Evolutionary conservation across 2,888 invertebrate genomes (phyloP).

Genomic region (Charanyca ferruginea): DNA sequence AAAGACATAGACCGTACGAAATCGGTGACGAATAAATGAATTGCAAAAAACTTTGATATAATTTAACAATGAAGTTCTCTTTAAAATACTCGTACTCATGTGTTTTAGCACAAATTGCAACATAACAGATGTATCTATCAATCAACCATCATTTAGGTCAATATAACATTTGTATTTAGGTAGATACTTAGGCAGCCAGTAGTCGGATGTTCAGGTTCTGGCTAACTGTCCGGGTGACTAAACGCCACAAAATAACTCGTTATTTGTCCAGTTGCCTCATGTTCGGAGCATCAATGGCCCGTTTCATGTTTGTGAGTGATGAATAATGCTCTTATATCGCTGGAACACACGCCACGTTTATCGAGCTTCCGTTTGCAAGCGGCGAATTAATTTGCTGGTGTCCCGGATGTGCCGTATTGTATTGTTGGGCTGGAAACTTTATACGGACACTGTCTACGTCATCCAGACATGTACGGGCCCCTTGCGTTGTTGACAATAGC

Average conservation of each 20-base stretch:
- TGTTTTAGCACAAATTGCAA: conserved; percentile 36
- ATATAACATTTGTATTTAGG: conserved; percentile 42
- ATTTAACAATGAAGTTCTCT: conserved; percentile 3
- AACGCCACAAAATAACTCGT: conserved; percentile 43
- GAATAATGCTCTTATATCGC: conserved; percentile 61
- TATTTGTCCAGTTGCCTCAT: conserved; percentile 34
- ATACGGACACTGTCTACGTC: conserved; percentile 58
- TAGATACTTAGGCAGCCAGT: conserved; percentile 35
- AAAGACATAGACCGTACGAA: conserved; percentile 1
- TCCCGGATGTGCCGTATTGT: conserved; percentile 67
- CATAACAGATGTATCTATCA: conserved; percentile 23
- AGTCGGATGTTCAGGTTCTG: conserved; percentile 39
- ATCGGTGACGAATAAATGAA: background rate
- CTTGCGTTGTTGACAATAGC: conserved; percentile 1
- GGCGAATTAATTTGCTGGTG: conserved; percentile 70
- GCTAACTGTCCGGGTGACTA: conserved; percentile 34
- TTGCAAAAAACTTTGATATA: background rate
- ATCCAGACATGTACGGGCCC: conserved; percentile 5
- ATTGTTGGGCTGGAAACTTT: conserved; percentile 62
- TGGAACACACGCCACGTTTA: conserved; percentile 71
- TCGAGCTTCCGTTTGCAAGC: conserved; percentile 70
- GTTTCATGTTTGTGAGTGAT: conserved; percentile 24
- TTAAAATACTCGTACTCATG: conserved; percentile 15
- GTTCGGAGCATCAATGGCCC: conserved; percentile 20
- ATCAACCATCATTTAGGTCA: conserved; percentile 25